Evolutionary conservation across 2,888 invertebrate species (phyloP), one percentile per base, ranked within the genome.

Genomic region (Pocota personata): DNA sequence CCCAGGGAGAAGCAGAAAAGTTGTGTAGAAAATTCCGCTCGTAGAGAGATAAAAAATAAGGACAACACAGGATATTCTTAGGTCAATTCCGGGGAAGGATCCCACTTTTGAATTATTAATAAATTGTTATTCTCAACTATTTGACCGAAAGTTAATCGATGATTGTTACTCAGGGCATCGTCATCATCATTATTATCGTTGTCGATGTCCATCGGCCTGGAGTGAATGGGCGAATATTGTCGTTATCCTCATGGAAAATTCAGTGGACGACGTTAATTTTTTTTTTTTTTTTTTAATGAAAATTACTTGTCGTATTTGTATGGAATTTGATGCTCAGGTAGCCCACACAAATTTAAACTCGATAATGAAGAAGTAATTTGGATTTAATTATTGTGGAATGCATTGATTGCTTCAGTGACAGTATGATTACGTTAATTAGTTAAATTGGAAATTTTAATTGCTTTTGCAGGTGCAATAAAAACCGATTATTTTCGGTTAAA

Each of bases 81-180:
- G 35, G 57, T 79, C 58, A 66, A 48, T 73, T 37, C 32, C 8
- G 30, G 43, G 52, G 73, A 64, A 57, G 43, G 72, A 46, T n/a
- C n/a, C 43, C 80, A 24, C 55, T 55, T 69, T 24, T 76, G 58
- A 52, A 72, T 80, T 77, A 86, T 86, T 82, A 82, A 82, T 86
- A 72, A 76, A 86, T 77, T 76, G 80, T 80, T 84, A 84, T 71
- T 64, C 79, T 50, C 64, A 84, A 75, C 79, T 79, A 84, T 84
- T 86, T 82, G 86, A 82, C 82, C 86, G 66, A 77, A 83, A 72
- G 82, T 82, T 82, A 77, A 86, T 77, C 77, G 76, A 82, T 86
- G 72, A 80, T 72, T 84, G 69, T 75, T 64, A 71, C 64, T 69
- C 84, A 64, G 69, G 50, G 67, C 50, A 79, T 48, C 62, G 48